Evolutionary conservation across 2,888 invertebrate genomes (phyloP), one percentile per base, ranked within the genome.

Genomic region (Dicyrtomina minuta): DNA sequence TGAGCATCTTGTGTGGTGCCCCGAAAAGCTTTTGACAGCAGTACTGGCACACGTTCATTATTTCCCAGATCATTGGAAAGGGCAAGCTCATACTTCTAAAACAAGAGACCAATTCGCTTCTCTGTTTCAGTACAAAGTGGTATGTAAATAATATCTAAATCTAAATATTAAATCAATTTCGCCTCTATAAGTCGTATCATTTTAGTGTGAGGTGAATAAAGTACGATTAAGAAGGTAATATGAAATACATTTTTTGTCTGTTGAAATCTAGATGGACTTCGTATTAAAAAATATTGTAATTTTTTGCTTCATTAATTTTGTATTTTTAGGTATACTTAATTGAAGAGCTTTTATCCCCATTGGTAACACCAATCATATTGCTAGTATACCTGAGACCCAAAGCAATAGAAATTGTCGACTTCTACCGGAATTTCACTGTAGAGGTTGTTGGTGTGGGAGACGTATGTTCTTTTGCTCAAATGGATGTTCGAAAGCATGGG

Each of bases 401-500:
- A 69, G 88, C 96, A 0, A 84, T 91, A 43, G 93, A 96, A 79
- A 90, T 98, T 71, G 94, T 99, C 0, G 96, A 97, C 82, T 99
- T 99, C 84, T 96, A 93, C 81, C 87, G 96, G 17, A 94, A 96
- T 81, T 97, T 97, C 82, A 98, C 98, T 0, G 93, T 96, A 1
- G 91, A 93, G 78, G 93, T 97, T 0, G 88, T 92, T 1, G 97
- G 96, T 1, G 93, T 97, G 0, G 98, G 99, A 0, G 98, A 99
- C 81, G 96, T 99, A 0, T 99, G 88, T 79, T 85, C 86, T 0
- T 87, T 87, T 80, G 86, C 87, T 20, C 84, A 92, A 85, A 90
- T 97, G 91, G 97, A 99, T 82, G 88, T 99, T 1, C 86, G 91
- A 22, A 90, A 90, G 77, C 96, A 99, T 81, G 98, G 98, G 0